Evolutionary conservation across 2,113 vertebrate genomes (phyloP).

Genomic region (Aythya baeri): DNA sequence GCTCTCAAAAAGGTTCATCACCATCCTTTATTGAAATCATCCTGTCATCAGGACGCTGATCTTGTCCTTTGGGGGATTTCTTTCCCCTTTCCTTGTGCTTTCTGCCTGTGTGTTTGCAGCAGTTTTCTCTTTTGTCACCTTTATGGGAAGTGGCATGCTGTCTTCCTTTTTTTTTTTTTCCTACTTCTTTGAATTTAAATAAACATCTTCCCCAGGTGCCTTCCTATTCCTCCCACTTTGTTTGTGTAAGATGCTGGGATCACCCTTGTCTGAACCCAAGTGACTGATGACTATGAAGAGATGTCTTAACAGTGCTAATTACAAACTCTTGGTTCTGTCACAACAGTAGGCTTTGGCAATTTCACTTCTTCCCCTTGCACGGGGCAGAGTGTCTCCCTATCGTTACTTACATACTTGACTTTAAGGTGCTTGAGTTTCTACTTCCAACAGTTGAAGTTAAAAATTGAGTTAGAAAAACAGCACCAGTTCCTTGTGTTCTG

Average conservation of each 20-base stretch:
- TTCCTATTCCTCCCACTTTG: not conserved
- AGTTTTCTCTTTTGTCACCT: not conserved
- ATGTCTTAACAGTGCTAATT: not conserved
- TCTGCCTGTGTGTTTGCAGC: not conserved
- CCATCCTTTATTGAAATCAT: not conserved
- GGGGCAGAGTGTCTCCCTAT: not conserved
- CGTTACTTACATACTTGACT: not conserved
- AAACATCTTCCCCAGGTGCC: not conserved
- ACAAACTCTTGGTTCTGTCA: not conserved
- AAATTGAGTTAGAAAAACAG: not conserved
- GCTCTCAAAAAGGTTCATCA: not conserved
- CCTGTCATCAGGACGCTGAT: not conserved
- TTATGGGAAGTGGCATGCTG: not conserved
- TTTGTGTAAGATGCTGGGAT: not conserved
- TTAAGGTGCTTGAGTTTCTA: not conserved
- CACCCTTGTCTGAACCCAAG: not conserved
- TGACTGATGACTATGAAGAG: not conserved
- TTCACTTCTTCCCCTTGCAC: not conserved
- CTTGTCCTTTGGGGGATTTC: not conserved
- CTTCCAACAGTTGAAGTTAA: not conserved
- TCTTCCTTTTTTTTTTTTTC: not conserved
- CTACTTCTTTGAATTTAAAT: not conserved
- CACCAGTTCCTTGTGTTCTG: not conserved
- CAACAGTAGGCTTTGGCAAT: not conserved
- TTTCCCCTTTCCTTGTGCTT: not conserved